Conservation (phyloP, 2,113 vertebrate genomes). For the Pongo pygmaeus region DNA sequence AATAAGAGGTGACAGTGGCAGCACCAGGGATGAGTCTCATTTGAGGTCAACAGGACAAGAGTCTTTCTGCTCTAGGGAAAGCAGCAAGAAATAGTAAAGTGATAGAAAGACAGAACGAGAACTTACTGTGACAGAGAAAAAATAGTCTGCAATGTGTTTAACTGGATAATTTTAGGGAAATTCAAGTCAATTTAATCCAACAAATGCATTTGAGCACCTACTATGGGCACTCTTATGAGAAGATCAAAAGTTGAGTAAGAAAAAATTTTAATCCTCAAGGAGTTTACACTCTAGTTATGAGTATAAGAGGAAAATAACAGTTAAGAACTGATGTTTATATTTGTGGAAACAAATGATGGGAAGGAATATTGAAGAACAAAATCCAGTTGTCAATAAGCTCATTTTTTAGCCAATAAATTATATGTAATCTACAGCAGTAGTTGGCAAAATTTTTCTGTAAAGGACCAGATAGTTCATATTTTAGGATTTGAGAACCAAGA, state of each 20-base stretch:
- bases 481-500: neutral
- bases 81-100: neutral
- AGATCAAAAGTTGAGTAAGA: neutral
- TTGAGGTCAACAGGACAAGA: constrained; percentile 9
- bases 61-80: neutral
- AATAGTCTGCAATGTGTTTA: neutral
- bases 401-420: neutral
- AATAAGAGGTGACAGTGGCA: neutral
- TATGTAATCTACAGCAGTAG: neutral
- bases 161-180: neutral
- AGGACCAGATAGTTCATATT: neutral
- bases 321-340: neutral
- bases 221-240: neutral
- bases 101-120: neutral
- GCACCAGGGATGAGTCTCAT: neutral
- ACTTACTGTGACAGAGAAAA: neutral
- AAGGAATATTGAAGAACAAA: neutral
- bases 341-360: neutral
- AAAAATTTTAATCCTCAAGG: neutral
- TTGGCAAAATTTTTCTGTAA: neutral
- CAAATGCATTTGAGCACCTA: neutral
- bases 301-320: neutral
- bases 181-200: neutral
- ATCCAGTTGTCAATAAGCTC: neutral
- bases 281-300: neutral